phyloP scores from a whole-genome alignment of 1,140 invertebrate genomes.

The Drusus annulatus region DNA sequence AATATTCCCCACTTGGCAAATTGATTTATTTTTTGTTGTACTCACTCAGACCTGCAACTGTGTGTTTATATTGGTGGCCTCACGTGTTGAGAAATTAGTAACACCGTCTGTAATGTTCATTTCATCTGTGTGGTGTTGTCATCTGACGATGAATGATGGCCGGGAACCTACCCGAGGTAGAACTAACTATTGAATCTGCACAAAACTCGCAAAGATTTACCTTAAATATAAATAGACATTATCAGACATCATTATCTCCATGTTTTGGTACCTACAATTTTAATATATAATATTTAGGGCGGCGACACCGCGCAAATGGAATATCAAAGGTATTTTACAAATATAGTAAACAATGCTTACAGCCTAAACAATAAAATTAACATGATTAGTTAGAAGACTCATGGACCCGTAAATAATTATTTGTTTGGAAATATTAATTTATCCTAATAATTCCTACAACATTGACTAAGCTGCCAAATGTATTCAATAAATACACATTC shows the following conservation, averaged over 20 bases:
- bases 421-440: conserved; percentile 56
- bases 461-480: conserved; percentile 48
- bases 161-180: not conserved
- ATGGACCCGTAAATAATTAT: conserved; percentile 59
- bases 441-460: conserved; percentile 49
- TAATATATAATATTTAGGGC: conserved; percentile 19
- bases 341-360: conserved; percentile 44
- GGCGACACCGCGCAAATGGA: conserved; percentile 29
- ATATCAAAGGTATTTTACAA: conserved; percentile 38
- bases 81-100: conserved; percentile 8
- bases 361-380: conserved; percentile 47
- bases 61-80: not conserved
- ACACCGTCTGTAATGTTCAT: not conserved
- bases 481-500: conserved; percentile 22
- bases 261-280: conserved; percentile 30
- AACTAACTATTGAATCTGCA: not conserved
- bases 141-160: not conserved
- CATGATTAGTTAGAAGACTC: conserved; percentile 53
- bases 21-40: conserved; percentile 27
- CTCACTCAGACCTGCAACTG: not conserved
- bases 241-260: conserved; percentile 35
- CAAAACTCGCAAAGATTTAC: not conserved
- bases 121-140: not conserved
- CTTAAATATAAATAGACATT: conserved; percentile 35
- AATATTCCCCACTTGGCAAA: conserved; percentile 16